Evolutionary conservation across 2,797 vertebrate species (phyloP).

Genomic region (Glossophaga mutica): DNA sequence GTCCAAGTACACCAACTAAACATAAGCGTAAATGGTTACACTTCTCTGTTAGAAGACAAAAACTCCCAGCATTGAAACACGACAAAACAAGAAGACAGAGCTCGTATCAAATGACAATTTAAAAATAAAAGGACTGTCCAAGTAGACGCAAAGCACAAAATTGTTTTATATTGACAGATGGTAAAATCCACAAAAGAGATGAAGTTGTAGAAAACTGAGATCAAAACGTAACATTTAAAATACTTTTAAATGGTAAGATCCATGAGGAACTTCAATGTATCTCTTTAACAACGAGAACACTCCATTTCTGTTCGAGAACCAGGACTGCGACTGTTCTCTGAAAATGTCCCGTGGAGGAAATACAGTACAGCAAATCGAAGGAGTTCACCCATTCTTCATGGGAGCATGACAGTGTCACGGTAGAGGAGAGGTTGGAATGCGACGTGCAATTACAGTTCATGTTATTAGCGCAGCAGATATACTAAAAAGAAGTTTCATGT

Average conservation of each 20-base stretch:
- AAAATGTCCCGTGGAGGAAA: neutral
- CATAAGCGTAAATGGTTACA: neutral
- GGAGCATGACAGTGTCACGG: neutral
- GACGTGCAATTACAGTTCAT: neutral
- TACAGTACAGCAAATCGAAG: constrained; percentile 9
- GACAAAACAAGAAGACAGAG: neutral
- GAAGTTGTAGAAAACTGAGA: neutral
- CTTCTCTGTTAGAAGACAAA: neutral
- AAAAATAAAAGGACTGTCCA: neutral
- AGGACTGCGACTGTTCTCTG: neutral
- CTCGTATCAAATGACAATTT: neutral
- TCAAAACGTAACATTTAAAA: neutral
- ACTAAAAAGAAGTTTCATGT: neutral
- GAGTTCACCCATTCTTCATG: neutral
- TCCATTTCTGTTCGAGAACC: neutral
- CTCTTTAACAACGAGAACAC: neutral
- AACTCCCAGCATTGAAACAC: neutral
- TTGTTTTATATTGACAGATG: neutral
- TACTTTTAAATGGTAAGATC: neutral
- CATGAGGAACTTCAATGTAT: neutral
- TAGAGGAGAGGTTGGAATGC: neutral
- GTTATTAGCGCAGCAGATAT: neutral
- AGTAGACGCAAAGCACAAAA: neutral
- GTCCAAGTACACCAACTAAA: neutral
- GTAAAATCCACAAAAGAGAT: neutral